These are phyloP conservation scores for Pelochelys cantorii DNA, from an alignment of 2,797 vertebrate species.

Conservation along the genomic window DNA sequence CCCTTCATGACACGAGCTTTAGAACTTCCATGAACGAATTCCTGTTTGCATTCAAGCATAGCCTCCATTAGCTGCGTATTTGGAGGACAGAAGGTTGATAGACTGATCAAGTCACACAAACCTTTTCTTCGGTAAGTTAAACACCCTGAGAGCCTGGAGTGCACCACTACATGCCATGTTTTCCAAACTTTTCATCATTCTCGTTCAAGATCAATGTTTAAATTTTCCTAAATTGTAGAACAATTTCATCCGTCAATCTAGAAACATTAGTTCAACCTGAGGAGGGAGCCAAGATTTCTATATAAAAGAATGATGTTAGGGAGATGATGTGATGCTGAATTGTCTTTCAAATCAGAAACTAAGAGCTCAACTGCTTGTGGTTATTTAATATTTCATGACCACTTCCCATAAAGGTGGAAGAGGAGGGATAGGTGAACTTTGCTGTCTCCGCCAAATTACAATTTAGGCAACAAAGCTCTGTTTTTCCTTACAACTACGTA, in stretches of 20 bases:
- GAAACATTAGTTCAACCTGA: background rate
- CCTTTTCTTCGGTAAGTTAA: background rate
- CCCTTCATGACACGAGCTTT: rapidly evolving
- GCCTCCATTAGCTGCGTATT: background rate
- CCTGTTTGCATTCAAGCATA: background rate
- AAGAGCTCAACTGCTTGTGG: background rate
- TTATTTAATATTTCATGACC: background rate
- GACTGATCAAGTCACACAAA: rapidly evolving
- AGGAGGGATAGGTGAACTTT: background rate
- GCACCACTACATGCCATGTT: background rate
- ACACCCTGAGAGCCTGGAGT: rapidly evolving
- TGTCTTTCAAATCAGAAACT: background rate
- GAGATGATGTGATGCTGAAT: rapidly evolving
- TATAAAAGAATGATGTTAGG: background rate
- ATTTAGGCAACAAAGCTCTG: background rate
- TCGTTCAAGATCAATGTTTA: rapidly evolving
- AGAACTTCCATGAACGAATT: rapidly evolving
- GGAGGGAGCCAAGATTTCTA: background rate
- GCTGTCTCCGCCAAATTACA: background rate
- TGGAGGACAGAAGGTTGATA: background rate
- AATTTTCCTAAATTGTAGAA: rapidly evolving
- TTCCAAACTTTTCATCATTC: background rate
- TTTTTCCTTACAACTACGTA: background rate
- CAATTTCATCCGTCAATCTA: background rate
- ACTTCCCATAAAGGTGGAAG: background rate